Evolutionary conservation across 2,888 invertebrate genomes (phyloP).

Genomic region (Xestia c-nigrum): DNA sequence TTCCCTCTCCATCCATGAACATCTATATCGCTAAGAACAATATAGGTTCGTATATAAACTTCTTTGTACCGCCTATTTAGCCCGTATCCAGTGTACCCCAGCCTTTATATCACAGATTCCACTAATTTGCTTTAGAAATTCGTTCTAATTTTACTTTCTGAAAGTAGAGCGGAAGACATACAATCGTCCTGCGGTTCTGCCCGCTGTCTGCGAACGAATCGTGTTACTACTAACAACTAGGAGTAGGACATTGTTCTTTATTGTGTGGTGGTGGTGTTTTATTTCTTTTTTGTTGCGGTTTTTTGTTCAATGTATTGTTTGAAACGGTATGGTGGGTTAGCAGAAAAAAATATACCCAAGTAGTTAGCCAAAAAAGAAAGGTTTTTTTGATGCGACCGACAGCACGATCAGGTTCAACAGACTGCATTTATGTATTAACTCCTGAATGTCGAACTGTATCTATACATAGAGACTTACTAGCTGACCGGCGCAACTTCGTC

Average conservation of each 20-base stretch:
- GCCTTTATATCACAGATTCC: conserved; percentile 48
- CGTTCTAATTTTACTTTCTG: conserved; percentile 61
- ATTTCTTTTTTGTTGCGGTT: neutral
- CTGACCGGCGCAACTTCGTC: too few species aligned
- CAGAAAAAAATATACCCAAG: neutral
- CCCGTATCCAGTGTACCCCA: conserved; percentile 20
- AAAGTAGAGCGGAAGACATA: conserved; percentile 44
- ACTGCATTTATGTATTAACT: neutral
- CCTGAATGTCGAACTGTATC: neutral
- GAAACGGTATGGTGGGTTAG: neutral
- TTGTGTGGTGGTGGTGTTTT: conserved; percentile 7
- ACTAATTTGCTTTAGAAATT: conserved; percentile 68
- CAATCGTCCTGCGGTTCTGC: conserved; percentile 48
- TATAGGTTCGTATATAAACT: neutral
- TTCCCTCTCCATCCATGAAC: too few species aligned
- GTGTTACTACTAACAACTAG: conserved; percentile 13
- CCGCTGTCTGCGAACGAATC: conserved; percentile 11
- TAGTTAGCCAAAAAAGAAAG: neutral
- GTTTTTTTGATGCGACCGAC: too few species aligned
- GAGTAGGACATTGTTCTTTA: neutral
- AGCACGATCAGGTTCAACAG: too few species aligned
- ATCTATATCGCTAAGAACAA: too few species aligned
- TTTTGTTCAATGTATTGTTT: conserved; percentile 5
- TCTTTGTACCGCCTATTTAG: neutral
- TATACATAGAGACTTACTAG: too few species aligned